Evolutionary conservation across 53 echinoderm and acorn worm species (phyloP).

Genomic region (Temnopleurus reevesii): DNA sequence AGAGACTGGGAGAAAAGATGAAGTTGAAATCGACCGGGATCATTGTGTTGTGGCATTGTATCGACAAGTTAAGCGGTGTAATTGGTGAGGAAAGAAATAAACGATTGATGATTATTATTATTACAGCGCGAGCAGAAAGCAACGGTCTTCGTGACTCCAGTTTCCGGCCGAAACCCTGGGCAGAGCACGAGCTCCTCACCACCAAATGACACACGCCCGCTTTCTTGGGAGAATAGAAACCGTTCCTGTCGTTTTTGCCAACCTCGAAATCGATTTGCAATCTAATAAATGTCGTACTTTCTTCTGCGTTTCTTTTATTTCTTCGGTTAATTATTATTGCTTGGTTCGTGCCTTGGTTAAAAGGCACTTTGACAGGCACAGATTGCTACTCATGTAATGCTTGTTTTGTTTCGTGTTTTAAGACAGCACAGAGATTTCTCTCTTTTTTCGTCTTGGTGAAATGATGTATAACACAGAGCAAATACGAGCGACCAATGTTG

Average conservation of each 20-base stretch:
- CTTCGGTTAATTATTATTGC: slow-evolving; percentile 45
- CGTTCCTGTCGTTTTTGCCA: slow-evolving; percentile 44
- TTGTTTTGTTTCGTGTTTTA: slow-evolving; percentile 20
- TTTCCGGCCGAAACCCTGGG: slow-evolving; percentile 29
- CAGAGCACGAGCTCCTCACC: not conserved
- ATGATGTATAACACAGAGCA: slow-evolving; percentile 12
- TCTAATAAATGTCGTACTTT: slow-evolving; percentile 39
- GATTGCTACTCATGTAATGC: slow-evolving; percentile 38
- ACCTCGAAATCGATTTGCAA: slow-evolving; percentile 53
- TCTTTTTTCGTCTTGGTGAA: not conserved
- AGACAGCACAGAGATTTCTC: not conserved
- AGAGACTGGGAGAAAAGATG: not conserved
- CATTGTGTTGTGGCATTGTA: slow-evolving; percentile 29
- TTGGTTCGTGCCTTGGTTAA: slow-evolving; percentile 31
- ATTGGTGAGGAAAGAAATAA: slow-evolving; percentile 38
- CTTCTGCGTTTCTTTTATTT: slow-evolving; percentile 13
- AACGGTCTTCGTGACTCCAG: slow-evolving; percentile 19
- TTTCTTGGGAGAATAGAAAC: not conserved
- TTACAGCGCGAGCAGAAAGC: slow-evolving; percentile 27
- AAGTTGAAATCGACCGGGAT: slow-evolving; percentile 9
- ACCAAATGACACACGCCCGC: not conserved
- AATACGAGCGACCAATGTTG: slow-evolving; percentile 23
- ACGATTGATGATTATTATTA: slow-evolving; percentile 42
- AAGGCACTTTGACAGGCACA: slow-evolving; percentile 32
- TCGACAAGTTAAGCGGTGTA: slow-evolving; percentile 43